Percentiles rank a stretch among this genome's conserved stretches.
Evolutionary conservation across 2,113 vertebrate species (phyloP).

Genomic region (Phrynosoma blainvillii): DNA sequence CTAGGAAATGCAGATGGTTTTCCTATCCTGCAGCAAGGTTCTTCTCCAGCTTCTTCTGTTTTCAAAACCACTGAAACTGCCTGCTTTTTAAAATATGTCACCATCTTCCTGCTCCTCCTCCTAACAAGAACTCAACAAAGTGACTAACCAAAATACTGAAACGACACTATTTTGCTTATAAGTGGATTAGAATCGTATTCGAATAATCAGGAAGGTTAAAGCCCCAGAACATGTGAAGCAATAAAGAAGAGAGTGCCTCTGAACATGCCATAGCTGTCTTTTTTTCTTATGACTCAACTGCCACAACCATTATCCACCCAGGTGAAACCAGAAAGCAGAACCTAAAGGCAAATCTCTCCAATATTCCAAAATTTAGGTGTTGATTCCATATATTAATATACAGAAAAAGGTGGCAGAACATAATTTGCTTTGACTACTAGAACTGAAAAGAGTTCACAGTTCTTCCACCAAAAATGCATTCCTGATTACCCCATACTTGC

Average conservation of each 20-base stretch:
- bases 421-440: neutral
- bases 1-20: neutral
- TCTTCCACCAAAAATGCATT: too few species aligned
- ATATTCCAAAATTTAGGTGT: neutral
- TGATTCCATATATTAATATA: neutral
- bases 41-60: neutral
- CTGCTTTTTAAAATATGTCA: neutral
- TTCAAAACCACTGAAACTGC: neutral
- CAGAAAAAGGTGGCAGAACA: neutral
- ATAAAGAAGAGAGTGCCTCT: conserved; percentile 29
- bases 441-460: neutral
- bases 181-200: neutral
- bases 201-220: neutral
- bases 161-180: neutral
- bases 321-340: neutral
- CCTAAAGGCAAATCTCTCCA: too few species aligned
- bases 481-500: too few species aligned
- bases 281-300: neutral
- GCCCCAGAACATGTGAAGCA: neutral
- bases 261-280: neutral
- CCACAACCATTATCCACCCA: neutral
- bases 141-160: neutral
- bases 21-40: too few species aligned
- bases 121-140: neutral
- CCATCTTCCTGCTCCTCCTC: neutral